Base-by-base conservation (phyloP, 2,888 invertebrate genomes). In the Trachelus iudaicus region DNA sequence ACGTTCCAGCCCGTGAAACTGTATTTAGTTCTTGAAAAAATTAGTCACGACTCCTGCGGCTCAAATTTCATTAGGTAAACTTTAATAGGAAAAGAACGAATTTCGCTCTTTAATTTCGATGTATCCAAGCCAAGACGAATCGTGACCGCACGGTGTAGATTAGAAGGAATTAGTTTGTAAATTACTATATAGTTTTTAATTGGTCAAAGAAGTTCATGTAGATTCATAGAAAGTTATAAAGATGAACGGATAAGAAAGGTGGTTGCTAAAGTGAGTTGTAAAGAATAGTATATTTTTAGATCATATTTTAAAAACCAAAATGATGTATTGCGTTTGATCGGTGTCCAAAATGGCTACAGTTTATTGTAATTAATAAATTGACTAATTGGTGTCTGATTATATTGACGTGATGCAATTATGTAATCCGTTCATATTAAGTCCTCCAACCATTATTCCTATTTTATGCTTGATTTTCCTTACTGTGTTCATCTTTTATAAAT, bases 271-370 rank as follows among this genome's bases (percentile, higher is more conserved):
- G 69, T 31, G 71, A 78, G 71, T 56, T 79, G 74, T 34, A 79
- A 79, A 76, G 56, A 84, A 90, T 89, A 90, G 89, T 90, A 87
- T 90, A 90, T 90, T 90, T 90, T 90, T 89, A 90, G 90, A 90
- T 81, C 83, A 82, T 90, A 90, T 90, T 90, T 90, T 88, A 86
- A 89, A 87, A 83, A 83, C 80, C 81, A 83, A 83, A 78, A 84
- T 82, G 80, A 83, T 84, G 81, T 76, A 81, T 79, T 81, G 77
- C 83, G 85, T 83, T 86, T 80, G 77, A 85, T 84, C 80, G 80
- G 84, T 87, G 87, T 88, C 86, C 83, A 85, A 85, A 80, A 84
- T 83, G 85, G 84, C 85, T 88, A 87, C 81, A 85, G 80, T 85
- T 82, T 85, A 84, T 82, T 88, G 84, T 87, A 87, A 87, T 79